These are phyloP conservation scores for Ypsolopha sequella DNA, from an alignment of 2,888 invertebrate species.

Conservation along the genomic window DNA sequence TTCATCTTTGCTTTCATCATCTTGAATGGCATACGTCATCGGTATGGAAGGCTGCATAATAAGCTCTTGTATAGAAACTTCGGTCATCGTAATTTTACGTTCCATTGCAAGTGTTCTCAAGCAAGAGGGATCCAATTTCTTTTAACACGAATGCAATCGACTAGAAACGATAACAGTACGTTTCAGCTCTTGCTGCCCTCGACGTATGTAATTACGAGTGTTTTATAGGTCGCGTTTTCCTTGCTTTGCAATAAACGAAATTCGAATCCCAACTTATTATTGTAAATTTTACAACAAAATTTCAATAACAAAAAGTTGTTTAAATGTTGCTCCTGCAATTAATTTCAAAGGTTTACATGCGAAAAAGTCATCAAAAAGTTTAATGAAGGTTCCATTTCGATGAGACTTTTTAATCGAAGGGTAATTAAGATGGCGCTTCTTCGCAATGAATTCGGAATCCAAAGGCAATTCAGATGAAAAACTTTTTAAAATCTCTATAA, in stretches of 20 bases:
- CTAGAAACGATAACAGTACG: conserved; percentile 48
- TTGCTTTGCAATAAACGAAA: background rate
- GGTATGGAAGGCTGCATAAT: conserved; percentile 1
- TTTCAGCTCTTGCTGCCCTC: background rate
- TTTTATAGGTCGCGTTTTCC: background rate
- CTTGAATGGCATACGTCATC: conserved; percentile 3
- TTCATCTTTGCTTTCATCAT: conserved; percentile 10
- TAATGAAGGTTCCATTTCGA: conserved; percentile 41
- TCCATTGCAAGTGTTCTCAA: conserved; percentile 53
- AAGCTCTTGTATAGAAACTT: conserved; percentile 20
- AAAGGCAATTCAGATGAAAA: background rate
- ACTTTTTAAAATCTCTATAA: conserved; percentile 3
- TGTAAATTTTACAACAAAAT: background rate
- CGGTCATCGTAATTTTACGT: conserved; percentile 56
- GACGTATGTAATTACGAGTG: too few species aligned
- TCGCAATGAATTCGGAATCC: background rate
- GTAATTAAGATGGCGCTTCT: conserved; percentile 26
- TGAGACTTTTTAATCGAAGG: conserved; percentile 19
- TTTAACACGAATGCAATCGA: conserved; percentile 44
- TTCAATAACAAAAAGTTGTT: background rate
- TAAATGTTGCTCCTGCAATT: background rate
- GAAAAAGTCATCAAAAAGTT: conserved; percentile 26
- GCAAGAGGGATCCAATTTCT: conserved; percentile 58
- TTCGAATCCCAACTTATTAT: background rate
- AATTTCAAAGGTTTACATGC: background rate